These are phyloP conservation scores for Fregetta grallaria DNA, from an alignment of 2,113 vertebrate species.

Conservation along the genomic window DNA sequence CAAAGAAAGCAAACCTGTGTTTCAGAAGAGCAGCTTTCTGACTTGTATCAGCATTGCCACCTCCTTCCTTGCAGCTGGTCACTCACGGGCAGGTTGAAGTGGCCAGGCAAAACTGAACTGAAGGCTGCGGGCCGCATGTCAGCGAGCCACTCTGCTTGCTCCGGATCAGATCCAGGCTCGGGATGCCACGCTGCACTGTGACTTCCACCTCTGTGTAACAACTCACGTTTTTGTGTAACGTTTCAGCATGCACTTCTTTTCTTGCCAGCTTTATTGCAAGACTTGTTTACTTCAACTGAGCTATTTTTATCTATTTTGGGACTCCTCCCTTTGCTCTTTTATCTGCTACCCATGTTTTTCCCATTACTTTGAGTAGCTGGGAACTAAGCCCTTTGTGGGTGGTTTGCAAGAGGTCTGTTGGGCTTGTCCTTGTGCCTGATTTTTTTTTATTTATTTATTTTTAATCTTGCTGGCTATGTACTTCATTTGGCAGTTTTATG, in stretches of 20 bases:
- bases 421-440: background rate
- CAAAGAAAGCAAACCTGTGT: background rate
- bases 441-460: background rate
- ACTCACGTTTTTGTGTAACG: background rate
- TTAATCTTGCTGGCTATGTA: background rate
- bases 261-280: background rate
- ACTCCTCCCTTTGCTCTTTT: background rate
- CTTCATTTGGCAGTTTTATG: constrained; percentile 19
- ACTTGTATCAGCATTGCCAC: background rate
- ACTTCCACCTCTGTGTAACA: background rate
- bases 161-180: background rate
- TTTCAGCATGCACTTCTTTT: background rate
- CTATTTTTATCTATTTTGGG: background rate
- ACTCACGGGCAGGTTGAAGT: background rate
- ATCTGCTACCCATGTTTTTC: background rate
- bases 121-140: accelerated
- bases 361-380: background rate
- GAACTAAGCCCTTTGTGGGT: constrained; percentile 25
- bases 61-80: background rate
- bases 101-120: background rate
- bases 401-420: background rate
- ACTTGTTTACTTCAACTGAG: background rate
- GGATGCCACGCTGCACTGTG: background rate
- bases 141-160: background rate
- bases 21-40: background rate